Base-by-base conservation (phyloP, 2,113 vertebrate species). In the Ophiodon elongatus region DNA sequence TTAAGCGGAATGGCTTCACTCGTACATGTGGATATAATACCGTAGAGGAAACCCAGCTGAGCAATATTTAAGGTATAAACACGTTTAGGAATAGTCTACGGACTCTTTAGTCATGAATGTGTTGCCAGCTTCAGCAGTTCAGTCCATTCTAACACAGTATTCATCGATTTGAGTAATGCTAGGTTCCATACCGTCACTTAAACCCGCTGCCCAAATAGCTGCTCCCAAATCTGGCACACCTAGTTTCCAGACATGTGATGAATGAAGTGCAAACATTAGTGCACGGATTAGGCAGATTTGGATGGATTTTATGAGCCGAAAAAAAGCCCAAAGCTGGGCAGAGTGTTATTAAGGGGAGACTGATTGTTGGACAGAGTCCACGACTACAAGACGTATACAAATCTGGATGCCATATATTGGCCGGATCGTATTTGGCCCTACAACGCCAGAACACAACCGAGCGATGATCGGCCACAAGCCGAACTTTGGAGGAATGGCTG, bases 331-430 rank as follows among this genome's bases (percentile, higher is more conserved):
- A 50, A 59, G 25, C 60, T 50, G 7, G 29, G 41, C 43, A 47
- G 43, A 50, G 11, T 4, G 23, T 31, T 9, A 50, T 29, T 43
- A 65, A 29, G 0, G 23, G 21, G 14, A 27, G 8, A 37, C 23
- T 25, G 41, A 39, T 25, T 21, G 2, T 52, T 52, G 67, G n/a
- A n/a, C n/a, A n/a, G n/a, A 10, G 11, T 45, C 29, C 8, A 29
- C 13, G 14, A 29, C 43, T 17, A 25, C 23, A 80, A 80, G 71
- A 65, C 27, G 41, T 21, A 69, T 21, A 13, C 14, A 68, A 72
- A 83, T 65, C 37, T 47, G 29, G 67, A 72, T 1, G 25, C 15
- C 25, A 8, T 31, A 43, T 8, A 29, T 17, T 10, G 25, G 10
- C 54, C 54, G 14, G 50, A 35, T 39, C n/a, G 11, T 23, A 31